Evolutionary conservation across 2,113 vertebrate genomes (phyloP).

Genomic region (Protobothrops flavoviridis): DNA sequence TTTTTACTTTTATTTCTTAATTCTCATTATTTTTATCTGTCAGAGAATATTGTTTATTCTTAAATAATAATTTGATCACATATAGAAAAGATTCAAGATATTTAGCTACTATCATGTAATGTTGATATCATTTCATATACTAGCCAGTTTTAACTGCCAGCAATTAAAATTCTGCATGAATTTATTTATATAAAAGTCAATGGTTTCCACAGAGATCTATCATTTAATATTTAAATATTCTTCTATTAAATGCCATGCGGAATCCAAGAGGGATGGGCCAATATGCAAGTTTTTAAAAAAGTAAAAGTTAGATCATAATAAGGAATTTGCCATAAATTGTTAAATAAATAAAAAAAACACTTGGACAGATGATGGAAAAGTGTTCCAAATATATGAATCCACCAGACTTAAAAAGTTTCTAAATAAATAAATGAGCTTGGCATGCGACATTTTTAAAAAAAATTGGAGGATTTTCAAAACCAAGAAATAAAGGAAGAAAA

Average conservation of each 20-base stretch:
- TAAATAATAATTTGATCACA: constrained; percentile 4
- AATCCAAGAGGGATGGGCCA: not conserved
- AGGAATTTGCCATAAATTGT: not conserved
- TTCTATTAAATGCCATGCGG: not conserved
- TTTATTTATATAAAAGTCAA: not conserved
- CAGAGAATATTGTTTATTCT: not conserved
- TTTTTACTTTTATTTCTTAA: not conserved
- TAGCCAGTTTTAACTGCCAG: not conserved
- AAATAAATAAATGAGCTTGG: not conserved
- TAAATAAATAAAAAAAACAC: not conserved
- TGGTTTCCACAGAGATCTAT: not conserved
- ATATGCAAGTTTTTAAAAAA: not conserved
- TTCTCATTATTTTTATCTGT: not conserved
- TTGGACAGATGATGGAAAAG: not conserved
- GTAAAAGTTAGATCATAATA: not conserved
- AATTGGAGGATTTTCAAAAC: not conserved
- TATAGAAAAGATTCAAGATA: not conserved
- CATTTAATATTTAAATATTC: not conserved
- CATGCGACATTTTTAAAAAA: not conserved
- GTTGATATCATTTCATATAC: not conserved
- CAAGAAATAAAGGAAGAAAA: not conserved
- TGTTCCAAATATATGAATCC: not conserved
- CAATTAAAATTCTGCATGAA: not conserved
- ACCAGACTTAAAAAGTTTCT: not conserved
- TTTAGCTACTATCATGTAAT: not conserved